Evolutionary conservation across 2,113 vertebrate genomes (phyloP).

Genomic region (Takifugu bimaculatus): DNA sequence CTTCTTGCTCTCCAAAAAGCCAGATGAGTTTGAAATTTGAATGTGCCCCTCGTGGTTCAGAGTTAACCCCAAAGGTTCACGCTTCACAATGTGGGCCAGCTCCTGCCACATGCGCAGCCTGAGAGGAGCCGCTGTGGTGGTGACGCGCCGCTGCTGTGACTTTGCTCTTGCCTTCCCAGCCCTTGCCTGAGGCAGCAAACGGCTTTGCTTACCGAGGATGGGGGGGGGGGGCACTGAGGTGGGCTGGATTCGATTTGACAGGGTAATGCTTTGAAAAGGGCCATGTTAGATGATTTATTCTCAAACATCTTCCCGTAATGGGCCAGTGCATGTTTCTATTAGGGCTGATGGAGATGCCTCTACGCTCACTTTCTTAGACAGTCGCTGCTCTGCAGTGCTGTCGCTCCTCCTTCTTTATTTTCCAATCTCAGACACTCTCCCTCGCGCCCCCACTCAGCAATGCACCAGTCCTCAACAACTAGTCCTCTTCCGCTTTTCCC

Average conservation of each 20-base stretch:
- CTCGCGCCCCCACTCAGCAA: slow-evolving; percentile 47
- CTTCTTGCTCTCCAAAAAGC: slow-evolving; percentile 15
- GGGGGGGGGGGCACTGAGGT: slow-evolving; percentile 49
- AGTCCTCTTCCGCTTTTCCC: slow-evolving; percentile 14
- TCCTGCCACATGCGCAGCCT: slow-evolving; percentile 22
- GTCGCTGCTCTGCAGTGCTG: slow-evolving; percentile 31
- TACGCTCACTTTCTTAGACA: slow-evolving; percentile 53
- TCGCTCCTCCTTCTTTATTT: slow-evolving; percentile 36
- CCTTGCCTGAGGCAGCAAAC: slow-evolving; percentile 73
- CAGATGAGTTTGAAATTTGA: slow-evolving; percentile 10
- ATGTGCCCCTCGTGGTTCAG: not conserved
- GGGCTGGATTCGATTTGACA: slow-evolving; percentile 72
- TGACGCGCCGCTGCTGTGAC: slow-evolving; percentile 61
- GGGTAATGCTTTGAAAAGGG: slow-evolving; percentile 69
- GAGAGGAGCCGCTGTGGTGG: slow-evolving; percentile 49
- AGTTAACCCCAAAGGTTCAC: slow-evolving; percentile 20
- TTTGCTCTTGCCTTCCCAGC: slow-evolving; percentile 72
- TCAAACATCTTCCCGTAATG: slow-evolving; percentile 63
- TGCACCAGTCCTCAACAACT: slow-evolving; percentile 27
- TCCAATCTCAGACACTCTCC: slow-evolving; percentile 23
- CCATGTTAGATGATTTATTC: slow-evolving; percentile 71
- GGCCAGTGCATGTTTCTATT: slow-evolving; percentile 61
- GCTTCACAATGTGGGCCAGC: slow-evolving; percentile 22
- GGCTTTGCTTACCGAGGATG: slow-evolving; percentile 65
- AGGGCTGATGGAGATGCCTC: slow-evolving; percentile 48